Conservation (phyloP, 2,797 vertebrate genomes). For the Microcaecilia unicolor region DNA sequence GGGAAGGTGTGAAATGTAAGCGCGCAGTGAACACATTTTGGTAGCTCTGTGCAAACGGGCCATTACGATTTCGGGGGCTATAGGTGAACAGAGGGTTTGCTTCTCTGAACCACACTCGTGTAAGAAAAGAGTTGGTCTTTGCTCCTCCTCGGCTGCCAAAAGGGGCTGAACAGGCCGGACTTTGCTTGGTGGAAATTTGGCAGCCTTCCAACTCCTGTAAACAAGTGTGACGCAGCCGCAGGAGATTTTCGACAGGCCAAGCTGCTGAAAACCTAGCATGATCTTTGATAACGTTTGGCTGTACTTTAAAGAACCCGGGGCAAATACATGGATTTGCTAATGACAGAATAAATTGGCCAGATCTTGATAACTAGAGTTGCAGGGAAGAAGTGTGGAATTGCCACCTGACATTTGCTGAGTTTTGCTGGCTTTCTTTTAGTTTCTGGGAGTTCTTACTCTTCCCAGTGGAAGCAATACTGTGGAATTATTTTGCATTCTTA, state of each 20-base stretch:
- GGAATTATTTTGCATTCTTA: no score
- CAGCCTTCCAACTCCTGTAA: slow-evolving; percentile 44
- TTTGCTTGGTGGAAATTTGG: slow-evolving; percentile 52
- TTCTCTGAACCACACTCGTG: not conserved
- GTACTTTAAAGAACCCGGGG: slow-evolving; percentile 28
- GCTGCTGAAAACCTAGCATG: slow-evolving; percentile 38
- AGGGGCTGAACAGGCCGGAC: slow-evolving; percentile 34
- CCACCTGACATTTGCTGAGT: no score
- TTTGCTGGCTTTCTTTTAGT: no score
- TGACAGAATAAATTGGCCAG: slow-evolving; percentile 41
- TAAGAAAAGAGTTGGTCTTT: slow-evolving; percentile 34
- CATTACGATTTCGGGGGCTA: no score
- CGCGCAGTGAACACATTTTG: no score
- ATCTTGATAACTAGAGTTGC: slow-evolving; percentile 25
- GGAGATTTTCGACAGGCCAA: slow-evolving; percentile 22
- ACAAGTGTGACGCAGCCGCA: slow-evolving; percentile 47
- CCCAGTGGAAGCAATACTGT: no score
- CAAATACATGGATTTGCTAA: slow-evolving; percentile 20
- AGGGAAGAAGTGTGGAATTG: slow-evolving; percentile 6
- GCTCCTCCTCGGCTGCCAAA: slow-evolving; percentile 21
- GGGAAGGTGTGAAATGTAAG: no score
- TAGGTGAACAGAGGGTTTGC: no score
- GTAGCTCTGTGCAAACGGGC: no score
- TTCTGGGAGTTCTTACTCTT: no score
- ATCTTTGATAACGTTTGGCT: slow-evolving; percentile 43